A percentile compares a stretch with the other conserved stretches of the same genome.
phyloP scores from a whole-genome alignment of 2,113 vertebrate genomes.

The Paramisgurnus dabryanus region DNA sequence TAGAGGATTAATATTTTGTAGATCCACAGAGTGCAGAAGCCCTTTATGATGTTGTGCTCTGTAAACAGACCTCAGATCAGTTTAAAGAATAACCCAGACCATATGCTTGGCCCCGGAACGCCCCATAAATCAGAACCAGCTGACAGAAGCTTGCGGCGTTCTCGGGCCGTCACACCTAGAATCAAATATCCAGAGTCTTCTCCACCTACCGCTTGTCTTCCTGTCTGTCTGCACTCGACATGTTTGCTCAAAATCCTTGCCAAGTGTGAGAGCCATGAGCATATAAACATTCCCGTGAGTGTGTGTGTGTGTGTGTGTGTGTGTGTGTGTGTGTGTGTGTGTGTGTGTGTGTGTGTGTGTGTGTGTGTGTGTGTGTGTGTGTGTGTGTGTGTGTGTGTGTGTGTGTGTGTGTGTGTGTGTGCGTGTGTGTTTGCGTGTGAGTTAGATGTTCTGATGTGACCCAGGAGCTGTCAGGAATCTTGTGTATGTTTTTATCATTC shows the following conservation, averaged over 20 bases:
- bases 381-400: neutral
- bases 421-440: neutral
- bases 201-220: conserved; percentile 44
- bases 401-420: neutral
- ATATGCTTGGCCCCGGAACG: conserved; percentile 19
- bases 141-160: conserved; percentile 46
- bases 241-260: conserved; percentile 46
- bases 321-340: neutral
- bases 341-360: neutral
- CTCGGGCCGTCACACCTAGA: conserved; percentile 43
- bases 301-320: neutral
- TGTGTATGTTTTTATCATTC: conserved; percentile 49
- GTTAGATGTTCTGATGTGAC: conserved; percentile 6
- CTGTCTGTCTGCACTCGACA: conserved; percentile 45
- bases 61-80: conserved; percentile 14
- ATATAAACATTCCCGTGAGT: neutral
- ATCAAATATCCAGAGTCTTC: conserved; percentile 47
- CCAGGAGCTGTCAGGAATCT: neutral
- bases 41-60: neutral
- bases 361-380: neutral
- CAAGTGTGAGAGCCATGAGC: conserved; percentile 36
- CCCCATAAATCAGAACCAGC: conserved; percentile 52
- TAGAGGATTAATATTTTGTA: no score
- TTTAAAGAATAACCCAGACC: neutral
- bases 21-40: no score